Evolutionary conservation across 2,888 invertebrate genomes (phyloP).

Genomic region (Pogonocherus hispidulus): DNA sequence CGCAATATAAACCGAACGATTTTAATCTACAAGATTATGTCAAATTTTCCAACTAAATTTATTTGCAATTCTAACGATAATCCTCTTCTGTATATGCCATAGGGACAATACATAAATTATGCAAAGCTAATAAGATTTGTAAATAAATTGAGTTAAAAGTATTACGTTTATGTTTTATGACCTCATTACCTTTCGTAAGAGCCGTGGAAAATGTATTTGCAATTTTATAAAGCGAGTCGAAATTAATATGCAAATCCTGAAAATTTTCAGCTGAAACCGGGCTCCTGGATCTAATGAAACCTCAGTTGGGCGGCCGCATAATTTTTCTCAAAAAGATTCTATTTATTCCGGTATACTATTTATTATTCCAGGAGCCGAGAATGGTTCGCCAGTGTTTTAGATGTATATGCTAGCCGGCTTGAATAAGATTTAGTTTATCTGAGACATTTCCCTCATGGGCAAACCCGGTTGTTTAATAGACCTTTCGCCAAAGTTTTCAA

Average conservation of each 20-base stretch:
- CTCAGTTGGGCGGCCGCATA: background rate
- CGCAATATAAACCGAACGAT: too few species aligned
- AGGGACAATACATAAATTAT: too few species aligned
- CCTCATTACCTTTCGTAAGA: too few species aligned
- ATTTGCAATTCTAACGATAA: too few species aligned
- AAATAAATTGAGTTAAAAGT: too few species aligned
- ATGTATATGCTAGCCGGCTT: background rate
- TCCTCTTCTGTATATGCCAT: too few species aligned
- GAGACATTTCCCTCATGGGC: slow-evolving; percentile 9
- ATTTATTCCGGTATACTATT: slow-evolving; percentile 7
- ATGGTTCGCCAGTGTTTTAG: background rate
- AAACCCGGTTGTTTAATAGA: slow-evolving; percentile 7
- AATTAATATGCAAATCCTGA: slow-evolving; percentile 1
- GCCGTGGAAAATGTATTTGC: background rate
- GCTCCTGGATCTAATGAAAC: slow-evolving; percentile 9
- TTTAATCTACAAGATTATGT: too few species aligned
- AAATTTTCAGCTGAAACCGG: background rate
- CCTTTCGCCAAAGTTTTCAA: background rate
- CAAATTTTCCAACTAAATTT: too few species aligned
- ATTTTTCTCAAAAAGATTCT: slow-evolving; percentile 7
- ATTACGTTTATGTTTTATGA: too few species aligned
- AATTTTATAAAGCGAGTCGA: background rate
- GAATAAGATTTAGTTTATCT: slow-evolving; percentile 16
- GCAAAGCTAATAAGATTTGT: too few species aligned
- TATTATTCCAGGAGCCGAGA: slow-evolving; percentile 1